Base-by-base conservation (phyloP, 2,888 invertebrate species). In the Octonoba sinensis region DNA sequence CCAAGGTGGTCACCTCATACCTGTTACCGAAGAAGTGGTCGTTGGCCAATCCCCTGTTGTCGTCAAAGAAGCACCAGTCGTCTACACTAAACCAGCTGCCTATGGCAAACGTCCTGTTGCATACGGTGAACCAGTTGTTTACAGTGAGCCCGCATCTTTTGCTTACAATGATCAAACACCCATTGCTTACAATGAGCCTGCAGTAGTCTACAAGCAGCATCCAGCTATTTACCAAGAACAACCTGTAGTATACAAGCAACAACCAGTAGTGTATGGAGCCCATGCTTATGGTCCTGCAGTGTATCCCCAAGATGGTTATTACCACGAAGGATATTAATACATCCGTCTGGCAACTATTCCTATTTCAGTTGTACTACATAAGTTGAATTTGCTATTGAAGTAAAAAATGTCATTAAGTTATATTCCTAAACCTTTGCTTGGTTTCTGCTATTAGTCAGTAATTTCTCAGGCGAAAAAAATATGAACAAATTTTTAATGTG, bases 1-100 rank as follows among this genome's bases (percentile, higher is more conserved):
- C 47, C 79, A 79, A 13, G 75, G 66, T 6, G 83, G 83, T 1
- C 83, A 79, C 13, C 65, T 83, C n/a, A 73, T 77, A 4, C 83
- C 77, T 16, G 62, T 72, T 3, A 51, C 27, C 36, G 66, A 71
- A 24, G 74, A 54, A 12, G 65, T 70, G 13, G 54, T 64, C 20
- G 20, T 71, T 16, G 24, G 22, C 11, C 62, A 73, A 47, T 22
- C 59, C 22, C 27, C 20, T 59, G 60, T 54, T 11, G 27, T 60
- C 16, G 78, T 60, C 2, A 51, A 66, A 15, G 65, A 64, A 57
- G 66, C 72, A 1, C 65, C 44, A 0, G 57, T 51, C 11, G 67
- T 59, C 1, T 64, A 65, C 64, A 56, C 36, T 12, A 18, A 74
- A 12, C 49, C 36, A 18, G 13, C 72, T 22, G 54, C 44, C 8